Percentiles rank a stretch among this genome's conserved stretches.
Evolutionary conservation across 2,888 invertebrate genomes (phyloP).

Genomic region (Scrobipalpa atriplicella): DNA sequence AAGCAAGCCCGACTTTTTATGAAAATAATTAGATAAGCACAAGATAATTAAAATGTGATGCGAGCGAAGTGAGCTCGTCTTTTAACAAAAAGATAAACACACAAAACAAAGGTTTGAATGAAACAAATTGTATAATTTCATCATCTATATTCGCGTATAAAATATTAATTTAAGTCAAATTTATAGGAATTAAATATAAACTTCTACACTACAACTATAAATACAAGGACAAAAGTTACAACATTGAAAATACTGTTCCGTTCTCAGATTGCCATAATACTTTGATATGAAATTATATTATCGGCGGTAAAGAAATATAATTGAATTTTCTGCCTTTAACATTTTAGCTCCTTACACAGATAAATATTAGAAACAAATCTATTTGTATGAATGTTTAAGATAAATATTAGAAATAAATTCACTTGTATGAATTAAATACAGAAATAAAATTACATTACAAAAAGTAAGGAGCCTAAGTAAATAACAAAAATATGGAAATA

Average conservation of each 20-base stretch:
- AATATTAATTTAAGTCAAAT: constrained; percentile 57
- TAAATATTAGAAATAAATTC: no score
- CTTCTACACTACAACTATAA: constrained; percentile 44
- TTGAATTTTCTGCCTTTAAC: not conserved
- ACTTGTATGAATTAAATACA: no score
- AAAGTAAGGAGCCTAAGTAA: no score
- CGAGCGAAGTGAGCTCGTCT: no score
- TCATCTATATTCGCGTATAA: constrained; percentile 62
- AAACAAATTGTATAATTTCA: constrained; percentile 20
- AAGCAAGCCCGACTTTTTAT: no score
- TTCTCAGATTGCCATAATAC: not conserved
- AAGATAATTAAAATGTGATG: no score
- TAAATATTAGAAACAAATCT: no score
- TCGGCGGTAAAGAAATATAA: not conserved
- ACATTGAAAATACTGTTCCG: constrained; percentile 38
- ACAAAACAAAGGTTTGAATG: not conserved
- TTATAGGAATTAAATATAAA: constrained; percentile 50
- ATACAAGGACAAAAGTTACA: constrained; percentile 42
- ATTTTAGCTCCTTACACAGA: not conserved
- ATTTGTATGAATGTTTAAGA: no score
- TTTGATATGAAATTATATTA: constrained; percentile 1
- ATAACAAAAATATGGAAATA: no score
- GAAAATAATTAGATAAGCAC: no score
- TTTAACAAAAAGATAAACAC: no score
- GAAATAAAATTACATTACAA: no score